These are phyloP conservation scores for Enteromius fasciolatus DNA, from an alignment of 2,797 vertebrate species.

Conservation along the genomic window DNA sequence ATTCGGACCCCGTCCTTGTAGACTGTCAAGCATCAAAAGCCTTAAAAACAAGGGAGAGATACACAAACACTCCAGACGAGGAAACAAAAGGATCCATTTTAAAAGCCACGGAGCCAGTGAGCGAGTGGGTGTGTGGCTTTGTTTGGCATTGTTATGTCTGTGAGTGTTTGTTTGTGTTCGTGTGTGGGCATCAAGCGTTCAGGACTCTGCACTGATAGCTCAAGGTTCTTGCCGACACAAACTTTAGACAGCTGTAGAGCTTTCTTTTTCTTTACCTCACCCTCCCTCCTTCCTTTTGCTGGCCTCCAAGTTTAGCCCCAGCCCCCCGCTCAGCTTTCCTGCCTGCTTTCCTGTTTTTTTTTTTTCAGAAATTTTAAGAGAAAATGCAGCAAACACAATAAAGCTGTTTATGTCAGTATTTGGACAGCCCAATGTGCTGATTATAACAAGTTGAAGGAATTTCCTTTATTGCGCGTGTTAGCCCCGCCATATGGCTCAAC, in stretches of 20 bases:
- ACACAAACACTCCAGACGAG: constrained; percentile 61
- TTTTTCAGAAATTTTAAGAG: constrained; percentile 82
- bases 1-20: constrained; percentile 67
- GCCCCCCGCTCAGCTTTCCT: constrained; percentile 64
- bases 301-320: constrained; percentile 28
- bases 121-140: constrained; percentile 63
- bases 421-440: constrained; percentile 85
- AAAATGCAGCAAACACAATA: constrained; percentile 85
- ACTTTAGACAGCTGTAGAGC: constrained; percentile 45
- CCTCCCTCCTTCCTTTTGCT: constrained; percentile 15
- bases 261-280: constrained; percentile 29
- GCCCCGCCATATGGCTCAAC: constrained; percentile 85
- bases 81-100: constrained; percentile 66
- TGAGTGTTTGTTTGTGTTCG: constrained; percentile 38
- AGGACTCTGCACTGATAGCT: constrained; percentile 44
- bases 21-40: constrained; percentile 71
- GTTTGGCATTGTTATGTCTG: constrained; percentile 44
- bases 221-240: constrained; percentile 55
- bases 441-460: constrained; percentile 87
- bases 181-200: constrained; percentile 37
- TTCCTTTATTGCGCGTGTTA: constrained; percentile 85
- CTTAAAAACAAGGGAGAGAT: constrained; percentile 52
- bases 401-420: constrained; percentile 86
- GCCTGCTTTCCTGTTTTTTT: constrained; percentile 83
- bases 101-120: constrained; percentile 56